Base-by-base conservation (phyloP, 1,140 invertebrate genomes). In the Drosophila parabipectinata region DNA sequence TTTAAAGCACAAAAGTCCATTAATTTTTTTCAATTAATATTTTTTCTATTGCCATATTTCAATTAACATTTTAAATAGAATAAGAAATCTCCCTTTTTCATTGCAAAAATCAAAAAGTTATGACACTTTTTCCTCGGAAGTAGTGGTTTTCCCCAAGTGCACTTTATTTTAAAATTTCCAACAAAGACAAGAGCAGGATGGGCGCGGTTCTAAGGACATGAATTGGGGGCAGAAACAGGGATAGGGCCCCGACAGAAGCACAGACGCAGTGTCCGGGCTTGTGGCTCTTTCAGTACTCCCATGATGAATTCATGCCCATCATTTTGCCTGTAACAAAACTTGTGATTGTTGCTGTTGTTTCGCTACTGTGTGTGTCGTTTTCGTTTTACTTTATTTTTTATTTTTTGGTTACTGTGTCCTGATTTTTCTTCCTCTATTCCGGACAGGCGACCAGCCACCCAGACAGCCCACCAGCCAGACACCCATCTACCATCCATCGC, bases 221-320 rank as follows among this genome's bases (percentile, higher is more conserved):
- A 12, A 28, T 54, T 21, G 14, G 64, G 62, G 63, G 12, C 34
- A 37, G 34, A 12, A 37, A 37, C 10, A 37, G n/a, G 62, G 24
- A 68, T 34, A 14, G 64, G 62, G 63, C 34, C 8, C 14, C 28
- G 15, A 44, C 15, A 41, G 8, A 15, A 32, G 41, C 44, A 39
- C n/a, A 52, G 45, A 28, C 18, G 7, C 52, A 41, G 18, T 54
- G 61, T 28, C 44, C 39, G 54, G 28, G 60, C n/a, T 30, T 28
- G 34, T 41, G 48, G n/a, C 14, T 44, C 34, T 18, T 7, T 32
- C 15, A 52, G 61, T 82, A 58, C 69, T 71, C 55, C 60, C 76
- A 84, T 83, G 82, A 85, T 85, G 82, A 87, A 85, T 85, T 85
- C 82, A 75, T 85, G 82, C 78, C 77, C 82, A 85, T 85, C 83